Conservation (phyloP, 2,888 invertebrate genomes). For the Euzophera pinguis region DNA sequence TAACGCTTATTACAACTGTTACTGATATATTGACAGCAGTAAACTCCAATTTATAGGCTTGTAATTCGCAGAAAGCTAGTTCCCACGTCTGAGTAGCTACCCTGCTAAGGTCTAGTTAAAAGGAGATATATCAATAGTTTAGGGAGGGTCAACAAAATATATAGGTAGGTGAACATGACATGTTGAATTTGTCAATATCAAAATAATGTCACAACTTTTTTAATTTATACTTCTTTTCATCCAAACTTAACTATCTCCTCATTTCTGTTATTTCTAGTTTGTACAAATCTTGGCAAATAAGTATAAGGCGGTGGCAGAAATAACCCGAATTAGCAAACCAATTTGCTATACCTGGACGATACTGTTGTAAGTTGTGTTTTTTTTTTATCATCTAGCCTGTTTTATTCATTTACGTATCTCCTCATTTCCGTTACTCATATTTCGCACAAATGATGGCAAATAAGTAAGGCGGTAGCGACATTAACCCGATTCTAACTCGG, state of each 20-base stretch:
- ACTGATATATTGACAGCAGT: not conserved
- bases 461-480: slow-evolving; percentile 1
- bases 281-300: not conserved
- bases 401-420: too few species aligned
- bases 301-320: not conserved
- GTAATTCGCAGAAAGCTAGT: not conserved
- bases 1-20: not conserved
- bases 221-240: too few species aligned
- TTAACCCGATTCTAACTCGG: slow-evolving; percentile 8
- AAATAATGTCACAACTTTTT: too few species aligned
- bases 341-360: slow-evolving; percentile 10
- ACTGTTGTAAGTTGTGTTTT: too few species aligned
- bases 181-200: too few species aligned
- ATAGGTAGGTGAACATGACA: too few species aligned
- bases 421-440: not conserved
- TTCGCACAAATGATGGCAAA: not conserved
- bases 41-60: slow-evolving; percentile 8
- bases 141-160: too few species aligned
- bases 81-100: not conserved
- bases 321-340: slow-evolving; percentile 4
- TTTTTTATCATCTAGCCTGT: too few species aligned
- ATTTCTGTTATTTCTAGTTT: too few species aligned
- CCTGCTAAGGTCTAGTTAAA: not conserved
- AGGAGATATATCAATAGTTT: not conserved
- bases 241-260: too few species aligned